These are phyloP conservation scores for Onychorhynchus coronatus DNA, from an alignment of 2,113 vertebrate genomes.

Conservation along the genomic window DNA sequence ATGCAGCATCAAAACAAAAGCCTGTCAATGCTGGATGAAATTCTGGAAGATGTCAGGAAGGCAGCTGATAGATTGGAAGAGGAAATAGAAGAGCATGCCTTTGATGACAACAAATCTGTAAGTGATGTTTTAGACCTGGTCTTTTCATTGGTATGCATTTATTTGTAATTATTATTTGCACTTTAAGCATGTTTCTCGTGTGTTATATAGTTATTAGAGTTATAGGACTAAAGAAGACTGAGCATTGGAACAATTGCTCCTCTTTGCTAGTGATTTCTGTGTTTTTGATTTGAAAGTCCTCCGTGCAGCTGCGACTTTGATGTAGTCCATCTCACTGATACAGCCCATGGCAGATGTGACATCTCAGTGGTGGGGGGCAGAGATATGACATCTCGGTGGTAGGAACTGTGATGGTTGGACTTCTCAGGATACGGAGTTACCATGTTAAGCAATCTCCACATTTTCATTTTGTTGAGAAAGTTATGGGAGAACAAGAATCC, in stretches of 20 bases:
- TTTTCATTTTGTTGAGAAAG: neutral
- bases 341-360: fast-evolving
- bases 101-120: conserved; percentile 95
- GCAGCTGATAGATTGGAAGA: conserved; percentile 94
- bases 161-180: neutral
- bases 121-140: neutral
- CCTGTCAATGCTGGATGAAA: conserved; percentile 91
- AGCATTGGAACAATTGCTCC: neutral
- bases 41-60: conserved; percentile 91
- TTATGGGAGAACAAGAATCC: neutral
- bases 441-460: neutral
- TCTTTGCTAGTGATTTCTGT: neutral
- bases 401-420: neutral
- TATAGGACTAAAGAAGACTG: neutral
- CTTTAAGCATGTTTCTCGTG: neutral
- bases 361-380: neutral
- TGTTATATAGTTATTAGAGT: neutral
- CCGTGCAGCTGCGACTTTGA: neutral
- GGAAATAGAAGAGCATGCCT: conserved; percentile 93
- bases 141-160: neutral
- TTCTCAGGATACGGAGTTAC: neutral
- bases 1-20: conserved; percentile 89
- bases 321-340: neutral
- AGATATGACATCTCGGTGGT: neutral
- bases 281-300: neutral